These are phyloP conservation scores for Felis chaus DNA, from an alignment of 2,113 vertebrate species.

Conservation along the genomic window DNA sequence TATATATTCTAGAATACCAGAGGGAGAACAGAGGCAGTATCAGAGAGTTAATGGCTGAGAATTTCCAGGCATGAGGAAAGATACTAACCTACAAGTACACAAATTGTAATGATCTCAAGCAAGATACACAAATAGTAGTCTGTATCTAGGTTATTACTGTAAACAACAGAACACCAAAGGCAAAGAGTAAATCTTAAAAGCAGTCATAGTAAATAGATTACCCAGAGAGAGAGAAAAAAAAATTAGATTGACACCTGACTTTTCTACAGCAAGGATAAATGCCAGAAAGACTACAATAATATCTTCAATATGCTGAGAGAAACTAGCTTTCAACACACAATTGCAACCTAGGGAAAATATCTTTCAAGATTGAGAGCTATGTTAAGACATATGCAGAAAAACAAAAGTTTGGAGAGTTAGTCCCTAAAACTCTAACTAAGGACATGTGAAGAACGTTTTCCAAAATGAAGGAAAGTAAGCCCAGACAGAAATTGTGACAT, in stretches of 20 bases:
- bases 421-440: background rate
- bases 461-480: background rate
- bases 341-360: background rate
- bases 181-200: background rate
- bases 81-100: background rate
- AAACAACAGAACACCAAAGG: background rate
- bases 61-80: background rate
- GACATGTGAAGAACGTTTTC: background rate
- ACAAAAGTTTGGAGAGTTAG: background rate
- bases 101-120: background rate
- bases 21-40: background rate
- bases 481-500: background rate
- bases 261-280: background rate
- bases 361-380: background rate
- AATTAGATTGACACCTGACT: background rate
- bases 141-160: background rate
- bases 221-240: background rate
- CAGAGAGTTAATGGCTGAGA: background rate
- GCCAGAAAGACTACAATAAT: background rate
- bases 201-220: background rate
- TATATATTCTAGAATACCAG: background rate
- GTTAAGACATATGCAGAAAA: background rate
- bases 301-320: background rate
- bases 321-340: slow-evolving; percentile 20
- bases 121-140: background rate